These are phyloP conservation scores for Orgyia antiqua DNA, from an alignment of 2,888 invertebrate species.

Conservation along the genomic window DNA sequence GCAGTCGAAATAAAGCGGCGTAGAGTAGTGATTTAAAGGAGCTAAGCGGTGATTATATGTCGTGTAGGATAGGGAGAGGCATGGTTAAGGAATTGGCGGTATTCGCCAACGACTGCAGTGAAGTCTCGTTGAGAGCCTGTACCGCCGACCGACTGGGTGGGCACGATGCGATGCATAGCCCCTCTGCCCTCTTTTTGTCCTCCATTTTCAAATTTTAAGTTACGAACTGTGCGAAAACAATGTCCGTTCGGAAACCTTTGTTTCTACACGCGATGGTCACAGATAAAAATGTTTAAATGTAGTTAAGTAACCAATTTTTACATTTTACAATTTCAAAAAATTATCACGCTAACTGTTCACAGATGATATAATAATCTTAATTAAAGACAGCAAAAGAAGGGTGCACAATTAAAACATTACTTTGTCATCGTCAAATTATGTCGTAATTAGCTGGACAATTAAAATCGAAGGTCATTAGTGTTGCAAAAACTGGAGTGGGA, in stretches of 20 bases:
- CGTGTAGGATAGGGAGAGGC: constrained; percentile 47
- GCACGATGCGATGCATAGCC: constrained; percentile 58
- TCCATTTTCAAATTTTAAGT: constrained; percentile 56
- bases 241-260: constrained; percentile 32
- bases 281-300: too few relatives aligned
- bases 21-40: constrained; percentile 36
- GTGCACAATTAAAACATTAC: constrained; percentile 74
- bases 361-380: constrained; percentile 59
- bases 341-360: constrained; percentile 20
- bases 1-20: constrained; percentile 21
- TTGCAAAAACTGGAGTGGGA: constrained; percentile 63
- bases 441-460: constrained; percentile 67
- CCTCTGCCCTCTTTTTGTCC: constrained; percentile 53
- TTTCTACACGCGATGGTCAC: constrained; percentile 35
- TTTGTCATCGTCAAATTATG: constrained; percentile 62
- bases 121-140: constrained; percentile 54
- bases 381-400: constrained; percentile 51
- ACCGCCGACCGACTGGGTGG: constrained; percentile 64
- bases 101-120: constrained; percentile 67
- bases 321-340: too few relatives aligned
- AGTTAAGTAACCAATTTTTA: too few relatives aligned
- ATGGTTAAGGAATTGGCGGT: constrained; percentile 72
- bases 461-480: constrained; percentile 67
- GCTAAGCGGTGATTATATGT: constrained; percentile 36
- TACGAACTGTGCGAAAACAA: constrained; percentile 45